These are phyloP conservation scores for Cyprinodon diabolis DNA, from an alignment of 2,797 vertebrate species.

Conservation along the genomic window DNA sequence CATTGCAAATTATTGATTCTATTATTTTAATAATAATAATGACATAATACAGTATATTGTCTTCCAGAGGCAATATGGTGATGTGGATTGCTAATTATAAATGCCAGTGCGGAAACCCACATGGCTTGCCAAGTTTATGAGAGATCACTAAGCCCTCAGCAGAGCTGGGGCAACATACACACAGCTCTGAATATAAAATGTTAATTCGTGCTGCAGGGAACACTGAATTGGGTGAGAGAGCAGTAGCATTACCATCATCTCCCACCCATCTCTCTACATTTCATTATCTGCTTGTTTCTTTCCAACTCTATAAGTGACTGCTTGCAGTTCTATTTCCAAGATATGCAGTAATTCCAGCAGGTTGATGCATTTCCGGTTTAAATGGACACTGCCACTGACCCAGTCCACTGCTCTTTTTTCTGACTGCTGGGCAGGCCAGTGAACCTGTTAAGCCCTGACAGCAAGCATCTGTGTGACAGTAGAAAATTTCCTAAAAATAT, in stretches of 20 bases:
- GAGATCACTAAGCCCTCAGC: conserved; percentile 74
- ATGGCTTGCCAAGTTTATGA: conserved; percentile 74
- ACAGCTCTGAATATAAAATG: conserved; percentile 80
- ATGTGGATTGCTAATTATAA: conserved; percentile 69
- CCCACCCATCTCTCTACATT: conserved; percentile 28
- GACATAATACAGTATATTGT: conserved; percentile 41
- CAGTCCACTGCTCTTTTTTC: conserved; percentile 18
- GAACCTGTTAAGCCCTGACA: conserved; percentile 43
- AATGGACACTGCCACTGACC: conserved; percentile 38
- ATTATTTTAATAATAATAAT: conserved; percentile 43
- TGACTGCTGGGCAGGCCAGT: conserved; percentile 45
- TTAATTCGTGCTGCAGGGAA: conserved; percentile 80
- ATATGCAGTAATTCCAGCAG: conserved; percentile 41
- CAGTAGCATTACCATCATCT: conserved; percentile 52
- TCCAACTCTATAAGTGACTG: conserved; percentile 49
- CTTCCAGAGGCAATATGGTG: conserved; percentile 54
- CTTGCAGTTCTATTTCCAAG: conserved; percentile 36
- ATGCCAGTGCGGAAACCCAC: conserved; percentile 62
- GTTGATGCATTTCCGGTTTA: conserved; percentile 55
- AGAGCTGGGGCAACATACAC: conserved; percentile 68
- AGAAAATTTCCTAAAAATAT: conserved; percentile 63
- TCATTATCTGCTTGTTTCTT: conserved; percentile 30
- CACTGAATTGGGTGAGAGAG: conserved; percentile 71
- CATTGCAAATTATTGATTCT: conserved; percentile 26
- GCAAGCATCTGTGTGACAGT: conserved; percentile 46